phyloP scores from a whole-genome alignment of 2,888 invertebrate species.

The Cerastoderma edule region DNA sequence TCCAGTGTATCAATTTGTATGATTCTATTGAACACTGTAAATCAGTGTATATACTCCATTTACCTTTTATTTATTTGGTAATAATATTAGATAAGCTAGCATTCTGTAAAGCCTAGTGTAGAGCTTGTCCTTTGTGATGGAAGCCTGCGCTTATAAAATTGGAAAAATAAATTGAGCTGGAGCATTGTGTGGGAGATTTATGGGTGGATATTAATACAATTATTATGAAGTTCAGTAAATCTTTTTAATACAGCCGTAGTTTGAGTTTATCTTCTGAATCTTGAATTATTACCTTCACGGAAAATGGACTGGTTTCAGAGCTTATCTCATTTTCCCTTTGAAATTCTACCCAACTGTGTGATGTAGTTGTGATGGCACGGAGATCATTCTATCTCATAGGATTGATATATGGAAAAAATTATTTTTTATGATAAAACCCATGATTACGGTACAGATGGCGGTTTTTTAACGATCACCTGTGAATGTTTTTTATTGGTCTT shows the following conservation, averaged over 20 bases:
- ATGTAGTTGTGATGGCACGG: background rate
- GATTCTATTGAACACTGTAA: too few species aligned
- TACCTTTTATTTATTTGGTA: too few species aligned
- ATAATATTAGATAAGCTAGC: constrained; percentile 10
- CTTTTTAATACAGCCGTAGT: constrained; percentile 17
- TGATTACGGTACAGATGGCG: constrained; percentile 10
- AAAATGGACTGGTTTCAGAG: constrained; percentile 17
- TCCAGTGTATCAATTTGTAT: too few species aligned
- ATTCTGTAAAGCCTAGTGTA: constrained; percentile 5
- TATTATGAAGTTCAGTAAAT: constrained; percentile 20
- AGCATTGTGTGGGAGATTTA: constrained; percentile 9
- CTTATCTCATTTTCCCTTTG: constrained; percentile 19
- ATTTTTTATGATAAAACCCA: constrained; percentile 1
- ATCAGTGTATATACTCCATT: too few species aligned
- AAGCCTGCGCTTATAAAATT: background rate
- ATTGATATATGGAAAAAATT: constrained; percentile 19
- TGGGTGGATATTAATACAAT: constrained; percentile 16
- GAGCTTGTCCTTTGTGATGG: background rate
- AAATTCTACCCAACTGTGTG: constrained; percentile 21
- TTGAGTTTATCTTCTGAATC: constrained; percentile 17
- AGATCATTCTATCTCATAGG: constrained; percentile 7
- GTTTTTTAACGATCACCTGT: too few species aligned
- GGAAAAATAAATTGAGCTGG: constrained; percentile 13
- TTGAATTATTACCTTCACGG: constrained; percentile 17
- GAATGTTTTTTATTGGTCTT: too few species aligned